Evolutionary conservation across 1,140 invertebrate species (phyloP).

Genomic region (Trinorchestia longiramus): DNA sequence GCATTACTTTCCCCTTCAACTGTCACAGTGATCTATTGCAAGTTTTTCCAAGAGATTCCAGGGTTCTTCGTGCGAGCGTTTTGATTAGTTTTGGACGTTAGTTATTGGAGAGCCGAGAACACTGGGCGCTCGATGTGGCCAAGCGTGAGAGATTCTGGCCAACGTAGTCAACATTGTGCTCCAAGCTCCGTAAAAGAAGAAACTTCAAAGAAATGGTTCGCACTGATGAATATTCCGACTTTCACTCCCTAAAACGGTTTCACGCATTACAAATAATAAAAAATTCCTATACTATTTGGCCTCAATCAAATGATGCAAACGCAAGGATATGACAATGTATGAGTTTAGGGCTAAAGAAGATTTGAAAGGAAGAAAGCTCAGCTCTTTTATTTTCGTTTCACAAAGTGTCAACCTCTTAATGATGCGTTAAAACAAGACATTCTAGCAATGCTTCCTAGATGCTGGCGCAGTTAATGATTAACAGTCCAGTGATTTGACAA

Average conservation of each 20-base stretch:
- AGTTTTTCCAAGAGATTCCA: constrained; percentile 46
- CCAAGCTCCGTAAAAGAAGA: not conserved
- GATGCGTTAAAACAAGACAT: not conserved
- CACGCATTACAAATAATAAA: not conserved
- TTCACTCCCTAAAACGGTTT: not conserved
- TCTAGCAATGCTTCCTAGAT: too few species aligned
- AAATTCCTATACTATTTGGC: not conserved
- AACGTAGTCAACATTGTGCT: not conserved
- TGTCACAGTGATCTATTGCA: constrained; percentile 55
- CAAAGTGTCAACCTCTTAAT: not conserved
- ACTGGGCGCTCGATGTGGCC: not conserved
- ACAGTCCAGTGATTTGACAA: too few species aligned
- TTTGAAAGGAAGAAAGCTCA: not conserved
- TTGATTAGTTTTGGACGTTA: constrained; percentile 55
- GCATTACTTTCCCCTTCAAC: constrained; percentile 50
- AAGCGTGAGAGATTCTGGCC: constrained; percentile 4
- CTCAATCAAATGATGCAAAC: not conserved
- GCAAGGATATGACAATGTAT: not conserved
- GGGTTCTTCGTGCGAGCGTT: constrained; percentile 32
- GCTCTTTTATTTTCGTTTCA: not conserved
- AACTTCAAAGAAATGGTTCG: not conserved
- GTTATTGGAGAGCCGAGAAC: constrained; percentile 3
- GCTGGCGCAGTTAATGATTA: not conserved
- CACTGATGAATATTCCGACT: not conserved
- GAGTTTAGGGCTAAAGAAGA: not conserved